phyloP scores from a whole-genome alignment of 2,888 invertebrate genomes.

The Caenorhabditis angaria region DNA sequence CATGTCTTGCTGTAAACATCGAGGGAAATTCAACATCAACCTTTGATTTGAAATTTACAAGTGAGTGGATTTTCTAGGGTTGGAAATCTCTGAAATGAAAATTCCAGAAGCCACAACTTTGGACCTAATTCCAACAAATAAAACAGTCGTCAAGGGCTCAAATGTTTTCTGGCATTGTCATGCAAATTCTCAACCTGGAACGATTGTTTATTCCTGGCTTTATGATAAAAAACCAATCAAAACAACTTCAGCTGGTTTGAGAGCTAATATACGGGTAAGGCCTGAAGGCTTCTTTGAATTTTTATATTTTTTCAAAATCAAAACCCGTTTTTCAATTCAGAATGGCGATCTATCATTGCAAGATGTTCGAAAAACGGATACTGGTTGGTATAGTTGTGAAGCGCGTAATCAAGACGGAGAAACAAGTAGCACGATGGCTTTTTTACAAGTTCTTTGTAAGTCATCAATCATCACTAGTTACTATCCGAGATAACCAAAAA shows the following conservation, averaged over 20 bases:
- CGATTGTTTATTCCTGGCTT: slow-evolving; percentile 64
- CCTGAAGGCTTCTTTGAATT: slow-evolving; percentile 7
- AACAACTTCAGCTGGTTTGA: slow-evolving; percentile 59
- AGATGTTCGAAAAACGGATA: slow-evolving; percentile 60
- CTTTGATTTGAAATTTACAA: slow-evolving; percentile 56
- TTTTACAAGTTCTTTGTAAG: slow-evolving; percentile 68
- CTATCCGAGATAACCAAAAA: no score
- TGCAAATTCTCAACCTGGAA: slow-evolving; percentile 61
- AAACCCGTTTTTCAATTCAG: slow-evolving; percentile 43
- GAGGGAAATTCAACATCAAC: slow-evolving; percentile 57
- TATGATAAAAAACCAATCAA: slow-evolving; percentile 58
- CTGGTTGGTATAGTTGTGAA: slow-evolving; percentile 67
- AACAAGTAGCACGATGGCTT: slow-evolving; percentile 54
- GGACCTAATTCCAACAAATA: slow-evolving; percentile 59
- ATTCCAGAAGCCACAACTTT: slow-evolving; percentile 51
- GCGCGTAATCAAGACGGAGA: slow-evolving; percentile 60
- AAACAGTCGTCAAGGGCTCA: slow-evolving; percentile 65
- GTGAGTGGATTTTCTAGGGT: slow-evolving; percentile 41
- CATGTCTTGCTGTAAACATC: slow-evolving; percentile 62
- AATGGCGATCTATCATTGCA: slow-evolving; percentile 64
- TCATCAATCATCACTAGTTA: slow-evolving; percentile 1
- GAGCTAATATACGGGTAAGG: slow-evolving; percentile 60
- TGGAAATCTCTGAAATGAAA: neutral
- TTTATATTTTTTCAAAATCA: slow-evolving; percentile 9
- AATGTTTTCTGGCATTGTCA: slow-evolving; percentile 68